Conservation (phyloP, 2,888 invertebrate species). For the Drosophila algonquin region DNA sequence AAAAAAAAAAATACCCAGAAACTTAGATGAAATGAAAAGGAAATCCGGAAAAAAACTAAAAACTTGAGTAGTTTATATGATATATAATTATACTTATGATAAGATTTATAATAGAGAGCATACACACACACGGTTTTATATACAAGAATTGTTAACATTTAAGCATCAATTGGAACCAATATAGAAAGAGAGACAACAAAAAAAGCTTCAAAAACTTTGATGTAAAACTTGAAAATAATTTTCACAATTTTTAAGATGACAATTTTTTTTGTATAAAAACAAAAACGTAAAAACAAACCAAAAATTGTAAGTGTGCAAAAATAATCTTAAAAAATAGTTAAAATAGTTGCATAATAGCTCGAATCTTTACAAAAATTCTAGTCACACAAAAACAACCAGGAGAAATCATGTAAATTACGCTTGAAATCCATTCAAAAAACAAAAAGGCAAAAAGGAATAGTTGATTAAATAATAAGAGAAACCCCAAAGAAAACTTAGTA, state of each 20-base stretch:
- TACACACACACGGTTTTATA: conserved; percentile 63
- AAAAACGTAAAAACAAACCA: conserved; percentile 32
- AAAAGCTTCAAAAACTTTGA: conserved; percentile 26
- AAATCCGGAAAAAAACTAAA: conserved; percentile 42
- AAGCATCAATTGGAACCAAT: conserved; percentile 82
- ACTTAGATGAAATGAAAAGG: neutral
- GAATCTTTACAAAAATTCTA: conserved; percentile 41
- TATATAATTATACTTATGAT: conserved; percentile 48
- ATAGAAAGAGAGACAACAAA: conserved; percentile 68
- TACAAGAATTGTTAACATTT: conserved; percentile 77
- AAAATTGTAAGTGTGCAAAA: conserved; percentile 39
- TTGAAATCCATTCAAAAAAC: conserved; percentile 4
- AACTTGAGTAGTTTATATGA: conserved; percentile 49
- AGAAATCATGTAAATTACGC: conserved; percentile 27
- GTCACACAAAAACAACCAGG: conserved; percentile 12
- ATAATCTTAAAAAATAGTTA: conserved; percentile 16
- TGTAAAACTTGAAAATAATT: conserved; percentile 64
- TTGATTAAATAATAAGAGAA: conserved; percentile 16
- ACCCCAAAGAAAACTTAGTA: conserved; percentile 2
- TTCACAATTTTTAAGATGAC: conserved; percentile 72
- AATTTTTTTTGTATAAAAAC: conserved; percentile 65
- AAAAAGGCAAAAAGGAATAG: neutral
- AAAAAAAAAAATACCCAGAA: conserved; percentile 6
- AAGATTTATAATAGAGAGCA: conserved; percentile 45
- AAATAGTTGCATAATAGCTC: conserved; percentile 20